Evolutionary conservation across 1,140 invertebrate species (phyloP), one percentile per base, ranked within the genome.

Genomic region (Cydia splendana): DNA sequence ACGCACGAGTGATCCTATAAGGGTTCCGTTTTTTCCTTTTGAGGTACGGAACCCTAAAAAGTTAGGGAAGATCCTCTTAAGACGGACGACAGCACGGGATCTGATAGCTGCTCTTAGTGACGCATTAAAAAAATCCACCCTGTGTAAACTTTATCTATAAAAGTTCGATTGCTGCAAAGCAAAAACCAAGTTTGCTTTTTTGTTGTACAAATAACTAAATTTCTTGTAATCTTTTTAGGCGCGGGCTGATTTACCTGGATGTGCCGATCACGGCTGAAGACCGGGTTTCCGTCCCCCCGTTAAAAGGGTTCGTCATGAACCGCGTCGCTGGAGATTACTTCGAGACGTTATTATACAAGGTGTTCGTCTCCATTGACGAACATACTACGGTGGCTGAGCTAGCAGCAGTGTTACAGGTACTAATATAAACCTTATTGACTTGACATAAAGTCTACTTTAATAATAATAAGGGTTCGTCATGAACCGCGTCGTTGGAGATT

Each of bases 231-330:
- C 74, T 93, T 91, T 96, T 91, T 89, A 96, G 96, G 79, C 98
- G 97, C 93, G 98, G 98, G 4, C 93, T 99, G 2, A 95, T 99
- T 48, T 99, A 99, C 91, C 91, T 99, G 79, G 98, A 99, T 92
- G 98, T 99, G 30, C 97, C 97, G 13, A 97, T 99, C 76, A 96
- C 96, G 73, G 95, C 96, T 74, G 96, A 96, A 67, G 98, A 99
- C 93, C 96, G 96, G 82, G 97, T 99, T 57, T 96, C 97, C 84
- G 98, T 99, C 75, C 98, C 98, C 4, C 98, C 98, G 2, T 93
- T 99, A 51, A 97, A 98, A 89, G 98, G 98, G 20, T 99, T 99
- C 93, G 98, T 99, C 0, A 99, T 99, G 98, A 99, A 99, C 93
- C 94, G 98, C 79, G 96, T 98, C 3, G 95, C 97, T 10, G 98